Evolutionary conservation across 2,888 invertebrate species (phyloP), one percentile per base, ranked within the genome.

Genomic region (Penaeus monodon): DNA sequence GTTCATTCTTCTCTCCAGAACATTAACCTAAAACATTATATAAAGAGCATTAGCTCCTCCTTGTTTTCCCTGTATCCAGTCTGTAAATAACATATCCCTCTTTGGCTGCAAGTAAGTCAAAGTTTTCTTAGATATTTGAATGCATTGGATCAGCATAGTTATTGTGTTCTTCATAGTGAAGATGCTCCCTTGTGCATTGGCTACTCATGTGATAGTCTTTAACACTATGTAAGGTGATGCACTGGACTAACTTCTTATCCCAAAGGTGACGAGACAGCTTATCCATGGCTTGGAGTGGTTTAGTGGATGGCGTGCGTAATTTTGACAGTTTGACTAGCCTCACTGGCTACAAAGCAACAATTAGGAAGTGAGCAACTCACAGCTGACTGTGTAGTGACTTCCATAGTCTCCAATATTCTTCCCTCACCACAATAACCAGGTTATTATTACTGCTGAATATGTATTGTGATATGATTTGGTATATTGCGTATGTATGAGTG

Each of bases 151-250:
- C 81, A 82, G 81, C 73, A 73, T 85, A 85, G 57, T 73, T 63
- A 79, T 65, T 79, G 78, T 77, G 64, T 85, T 85, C 85, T 85
- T 85, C 85, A 85, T 76, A 85, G 78, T 85, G 85, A 85, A 85
- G 85, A 85, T 85, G 33, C 74, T 84, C 77, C 73, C 73, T 79
- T 63, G 63, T 85, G 78, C 79, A 85, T 85, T 85, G 79, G 79
- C 70, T 77, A 68, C 73, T 38, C 70, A 64, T 85, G 85, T 85
- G 85, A 85, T 85, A 78, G 57, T 27, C 70, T 79, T 12, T 77
- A 17, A 85, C 70, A 79, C 70, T 63, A 33, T 79, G 29, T 68
- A 49, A 79, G 70, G 79, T 79, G 70, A 27, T 85, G 79, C 79
- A 57, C 49, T 77, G 49, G 44, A 76, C 49, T 76, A 77, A 77